A percentile compares a stretch with the other conserved stretches of the same genome.
These are phyloP conservation scores for Melanostoma mellinum DNA, from an alignment of 2,888 invertebrate species.

Conservation along the genomic window DNA sequence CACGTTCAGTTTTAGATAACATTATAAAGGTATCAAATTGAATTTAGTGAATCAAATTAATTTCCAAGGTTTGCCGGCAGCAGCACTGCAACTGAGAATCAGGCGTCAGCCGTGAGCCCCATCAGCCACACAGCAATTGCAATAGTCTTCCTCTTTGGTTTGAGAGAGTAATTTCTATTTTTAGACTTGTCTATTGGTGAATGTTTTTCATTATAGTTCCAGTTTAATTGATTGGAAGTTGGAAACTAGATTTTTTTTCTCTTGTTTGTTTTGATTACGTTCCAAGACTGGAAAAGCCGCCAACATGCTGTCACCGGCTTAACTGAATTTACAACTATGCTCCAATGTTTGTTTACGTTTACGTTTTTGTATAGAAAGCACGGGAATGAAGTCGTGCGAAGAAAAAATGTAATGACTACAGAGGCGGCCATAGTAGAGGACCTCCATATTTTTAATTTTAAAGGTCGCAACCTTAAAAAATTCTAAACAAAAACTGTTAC, in stretches of 20 bases:
- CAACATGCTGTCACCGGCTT: constrained; percentile 52
- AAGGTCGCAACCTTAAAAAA: too few relatives aligned
- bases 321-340: constrained; percentile 52
- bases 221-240: constrained; percentile 56
- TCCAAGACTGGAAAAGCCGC: constrained; percentile 61
- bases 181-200: constrained; percentile 30
- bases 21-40: constrained; percentile 37
- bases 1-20: constrained; percentile 15
- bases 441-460: neutral
- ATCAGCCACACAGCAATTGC: neutral
- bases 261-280: constrained; percentile 66
- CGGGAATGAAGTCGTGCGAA: constrained; percentile 10
- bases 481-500: too few relatives aligned
- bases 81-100: constrained; percentile 4
- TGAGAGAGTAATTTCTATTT: constrained; percentile 68
- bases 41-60: constrained; percentile 54
- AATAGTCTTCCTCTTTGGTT: neutral
- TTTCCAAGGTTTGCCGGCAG: constrained; percentile 43
- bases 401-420: constrained; percentile 19
- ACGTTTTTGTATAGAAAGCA: constrained; percentile 43
- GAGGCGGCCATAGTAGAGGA: neutral
- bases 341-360: constrained; percentile 57
- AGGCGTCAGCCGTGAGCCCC: neutral
- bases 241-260: constrained; percentile 11
- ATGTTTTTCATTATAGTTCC: constrained; percentile 16